Base-by-base conservation (phyloP, 2,113 vertebrate species). In the Nibea coibor region DNA sequence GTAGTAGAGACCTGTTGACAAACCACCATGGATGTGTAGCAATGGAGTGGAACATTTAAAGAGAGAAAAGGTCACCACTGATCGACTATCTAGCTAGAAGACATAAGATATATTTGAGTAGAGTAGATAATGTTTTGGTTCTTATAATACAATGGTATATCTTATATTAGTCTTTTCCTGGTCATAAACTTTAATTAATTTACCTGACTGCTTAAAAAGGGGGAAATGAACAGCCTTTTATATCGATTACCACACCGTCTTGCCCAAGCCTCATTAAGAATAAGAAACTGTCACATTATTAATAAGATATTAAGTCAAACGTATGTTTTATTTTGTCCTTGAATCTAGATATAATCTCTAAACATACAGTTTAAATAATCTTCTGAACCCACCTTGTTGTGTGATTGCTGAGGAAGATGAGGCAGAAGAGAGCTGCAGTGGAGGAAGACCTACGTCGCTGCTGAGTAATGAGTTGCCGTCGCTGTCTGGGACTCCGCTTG, bases 391-490 rank as follows among this genome's bases (percentile, higher is more conserved):
- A 94, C 93, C 93, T 92, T 93, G 91, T 92, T 93, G 91, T 77
- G 87, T 95, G 83, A 96, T 94, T 82, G 97, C 93, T 88, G 96
- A 95, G 80, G 97, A 83, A 67, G 91, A 96, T 69, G 96, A 83
- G 43, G 70, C 96, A 8, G 97, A 94, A 72, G 97, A 96, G 90
- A 99, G 94, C 93, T 97, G 97, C 78, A 99, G 92, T 42, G 97
- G 93, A 89, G 98, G 96, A 92, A 99, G 97, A 80, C 97, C 96
- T 73, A 99, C 94, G 65, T 94, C 96, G 87, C 95, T 96, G 59
- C 95, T 97, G 84, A 98, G 95, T 88, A 97, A 93, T 42, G 94
- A 91, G 96, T 95, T 90, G 93, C 93, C 91, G 69, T 96, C 96
- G 73, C 94, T 90, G 92, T 97, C 96, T 45, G 96, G 81, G 43